phyloP scores from a whole-genome alignment of 1,140 invertebrate genomes.

The Lethrus apterus region DNA sequence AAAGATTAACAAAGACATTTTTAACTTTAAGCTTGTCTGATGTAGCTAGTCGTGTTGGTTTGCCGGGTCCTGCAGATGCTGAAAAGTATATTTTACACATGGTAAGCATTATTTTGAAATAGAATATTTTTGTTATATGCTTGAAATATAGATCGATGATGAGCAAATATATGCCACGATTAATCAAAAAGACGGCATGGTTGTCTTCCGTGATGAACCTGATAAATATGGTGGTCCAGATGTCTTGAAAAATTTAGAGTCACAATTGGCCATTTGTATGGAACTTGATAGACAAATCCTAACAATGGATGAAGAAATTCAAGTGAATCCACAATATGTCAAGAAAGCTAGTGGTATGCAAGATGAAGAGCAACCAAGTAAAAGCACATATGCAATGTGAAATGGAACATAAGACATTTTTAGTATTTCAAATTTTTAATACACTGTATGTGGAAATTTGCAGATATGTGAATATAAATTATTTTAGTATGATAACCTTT shows the following conservation, averaged over 20 bases:
- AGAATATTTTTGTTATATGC: neutral
- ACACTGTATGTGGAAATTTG: too few relatives aligned
- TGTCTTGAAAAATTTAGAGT: constrained; percentile 79
- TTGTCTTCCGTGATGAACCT: constrained; percentile 91
- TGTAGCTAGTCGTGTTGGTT: constrained; percentile 84
- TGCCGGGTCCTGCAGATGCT: constrained; percentile 76
- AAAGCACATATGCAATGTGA: constrained; percentile 47
- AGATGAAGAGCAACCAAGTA: constrained; percentile 51
- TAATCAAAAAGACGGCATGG: constrained; percentile 98
- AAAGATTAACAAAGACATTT: constrained; percentile 94
- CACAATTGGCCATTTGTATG: constrained; percentile 81
- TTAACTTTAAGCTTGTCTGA: constrained; percentile 89
- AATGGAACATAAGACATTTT: too few relatives aligned
- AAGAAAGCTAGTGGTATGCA: constrained; percentile 63
- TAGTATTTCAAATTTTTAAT: too few relatives aligned
- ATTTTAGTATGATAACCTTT: too few relatives aligned
- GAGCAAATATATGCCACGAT: constrained; percentile 95
- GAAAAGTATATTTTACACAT: constrained; percentile 94
- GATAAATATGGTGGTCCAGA: constrained; percentile 87
- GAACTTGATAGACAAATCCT: constrained; percentile 79
- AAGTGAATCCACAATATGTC: constrained; percentile 81
- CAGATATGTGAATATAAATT: too few relatives aligned
- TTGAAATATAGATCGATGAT: constrained; percentile 89
- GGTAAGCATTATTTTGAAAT: constrained; percentile 48
- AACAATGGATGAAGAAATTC: constrained; percentile 90